Evolutionary conservation across 1,140 invertebrate genomes (phyloP), one percentile per base, ranked within the genome.

Genomic region (Lepidurus arcticus): DNA sequence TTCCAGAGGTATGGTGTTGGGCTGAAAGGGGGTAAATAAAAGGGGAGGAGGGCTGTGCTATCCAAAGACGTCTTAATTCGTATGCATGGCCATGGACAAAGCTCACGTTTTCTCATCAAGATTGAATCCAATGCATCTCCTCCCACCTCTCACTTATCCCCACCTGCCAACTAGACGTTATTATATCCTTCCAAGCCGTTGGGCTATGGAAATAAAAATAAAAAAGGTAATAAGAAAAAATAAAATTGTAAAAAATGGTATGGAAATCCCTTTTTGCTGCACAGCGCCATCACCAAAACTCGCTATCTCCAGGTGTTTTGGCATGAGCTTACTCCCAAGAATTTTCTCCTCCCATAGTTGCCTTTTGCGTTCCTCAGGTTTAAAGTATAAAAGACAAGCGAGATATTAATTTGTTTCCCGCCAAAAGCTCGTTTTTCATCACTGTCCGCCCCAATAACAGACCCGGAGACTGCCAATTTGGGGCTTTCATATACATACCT

Each of bases 111-210:
- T 65, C 53, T 65, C 53, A 65, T 65, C 53, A 65, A 65, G 53
- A 65, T 65, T 65, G 53, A 65, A 65, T 65, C 53, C 53, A 65
- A 65, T 65, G 53, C 53, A 65, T 65, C 53, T 65, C 53, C 53
- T 65, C 53, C 53, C 53, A 65, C 53, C 53, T 65, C 53, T 65
- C 53, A 65, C 53, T 65, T 65, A 65, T 65, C 53, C 53, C 53
- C 53, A 65, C 53, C 53, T 65, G 53, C 53, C 53, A 65, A n/a
- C 53, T 65, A 13, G 16, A 7, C 21, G 53, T 65, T 65, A 65
- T 65, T 65, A 65, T 65, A 65, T 65, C 53, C 53, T 13, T 65
- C 34, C 21, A 65, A 65, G 53, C 21, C 53, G 53, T 16, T 34
- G 34, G 34, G 34, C 34, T 4, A 34, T 34, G 34, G 34, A 34